Evolutionary conservation across 2,797 vertebrate genomes (phyloP).

Genomic region (Gambelia wislizenii): DNA sequence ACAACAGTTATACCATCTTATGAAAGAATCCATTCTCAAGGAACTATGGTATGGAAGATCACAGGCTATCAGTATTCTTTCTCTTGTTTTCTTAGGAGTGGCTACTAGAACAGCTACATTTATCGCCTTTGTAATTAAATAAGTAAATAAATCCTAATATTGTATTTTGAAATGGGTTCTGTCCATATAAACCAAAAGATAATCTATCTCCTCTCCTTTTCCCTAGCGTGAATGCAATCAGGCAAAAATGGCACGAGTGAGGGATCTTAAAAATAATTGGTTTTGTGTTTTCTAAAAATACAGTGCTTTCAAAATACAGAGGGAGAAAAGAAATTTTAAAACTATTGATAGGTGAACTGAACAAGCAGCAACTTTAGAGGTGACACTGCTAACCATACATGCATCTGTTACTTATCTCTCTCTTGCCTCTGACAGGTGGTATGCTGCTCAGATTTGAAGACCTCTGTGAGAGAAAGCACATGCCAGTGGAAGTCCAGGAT

Average conservation of each 20-base stretch:
- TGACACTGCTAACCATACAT: background rate
- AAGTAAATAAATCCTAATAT: too few species aligned
- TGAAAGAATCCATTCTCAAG: background rate
- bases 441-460: background rate
- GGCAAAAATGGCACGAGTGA: background rate
- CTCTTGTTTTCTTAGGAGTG: background rate
- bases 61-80: background rate
- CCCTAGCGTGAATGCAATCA: background rate
- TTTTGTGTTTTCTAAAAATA: background rate
- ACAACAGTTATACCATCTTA: too few species aligned
- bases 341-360: too few species aligned
- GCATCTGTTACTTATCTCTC: too few species aligned
- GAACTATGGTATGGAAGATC: background rate
- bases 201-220: too few species aligned
- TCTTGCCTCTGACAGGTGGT: background rate
- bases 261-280: background rate
- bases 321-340: background rate
- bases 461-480: background rate
- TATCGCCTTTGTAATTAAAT: background rate
- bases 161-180: too few species aligned
- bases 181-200: background rate
- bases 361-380: background rate
- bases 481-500: background rate
- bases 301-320: constrained; percentile 29
- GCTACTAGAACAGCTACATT: background rate